Conservation (phyloP, 2,113 vertebrate species). For the Syrrhaptes paradoxus region DNA sequence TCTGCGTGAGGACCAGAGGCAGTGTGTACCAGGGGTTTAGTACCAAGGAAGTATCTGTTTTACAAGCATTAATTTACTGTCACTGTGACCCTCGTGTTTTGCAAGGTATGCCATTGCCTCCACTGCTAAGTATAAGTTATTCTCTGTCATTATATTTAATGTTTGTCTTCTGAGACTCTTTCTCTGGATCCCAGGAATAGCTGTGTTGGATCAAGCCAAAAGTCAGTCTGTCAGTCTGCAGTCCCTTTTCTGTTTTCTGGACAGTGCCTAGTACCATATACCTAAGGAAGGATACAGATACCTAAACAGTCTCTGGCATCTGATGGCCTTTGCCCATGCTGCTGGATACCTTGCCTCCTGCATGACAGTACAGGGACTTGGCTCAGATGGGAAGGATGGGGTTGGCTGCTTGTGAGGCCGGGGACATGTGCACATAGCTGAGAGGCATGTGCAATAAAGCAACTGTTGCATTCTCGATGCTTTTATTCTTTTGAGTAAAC, state of each 20-base stretch:
- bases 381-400: not conserved
- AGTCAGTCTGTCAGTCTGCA: not conserved
- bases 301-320: not conserved
- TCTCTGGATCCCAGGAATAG: not conserved
- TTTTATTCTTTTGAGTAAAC: not conserved
- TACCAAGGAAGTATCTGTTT: not conserved
- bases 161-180: not conserved
- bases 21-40: not conserved
- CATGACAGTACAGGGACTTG: not conserved
- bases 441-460: not conserved
- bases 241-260: not conserved
- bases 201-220: not conserved
- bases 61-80: not conserved
- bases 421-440: not conserved
- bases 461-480: not conserved
- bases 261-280: not conserved
- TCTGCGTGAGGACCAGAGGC: not conserved
- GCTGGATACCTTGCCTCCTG: accelerated
- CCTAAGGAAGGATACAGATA: not conserved
- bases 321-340: not conserved
- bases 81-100: not conserved
- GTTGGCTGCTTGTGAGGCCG: not conserved
- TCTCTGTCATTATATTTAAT: not conserved
- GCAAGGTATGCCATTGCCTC: not conserved
- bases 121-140: not conserved